A percentile compares a stretch with the other conserved stretches of the same genome.
Evolutionary conservation across 2,888 invertebrate species (phyloP).

Genomic region (Callinectes sapidus): DNA sequence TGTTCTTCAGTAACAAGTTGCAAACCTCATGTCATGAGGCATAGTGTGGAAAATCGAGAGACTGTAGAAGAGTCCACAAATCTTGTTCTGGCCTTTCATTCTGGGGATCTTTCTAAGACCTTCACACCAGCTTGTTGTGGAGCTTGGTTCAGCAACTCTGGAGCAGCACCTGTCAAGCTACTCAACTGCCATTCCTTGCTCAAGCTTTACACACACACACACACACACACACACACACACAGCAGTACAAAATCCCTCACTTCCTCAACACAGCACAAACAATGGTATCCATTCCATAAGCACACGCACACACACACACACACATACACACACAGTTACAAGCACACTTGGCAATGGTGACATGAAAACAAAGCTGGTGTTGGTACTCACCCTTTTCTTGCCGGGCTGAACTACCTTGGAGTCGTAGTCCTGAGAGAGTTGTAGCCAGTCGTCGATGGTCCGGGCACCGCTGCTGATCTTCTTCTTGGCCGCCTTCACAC

Average conservation of each 20-base stretch:
- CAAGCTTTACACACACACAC: too few relatives aligned
- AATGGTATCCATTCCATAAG: neutral
- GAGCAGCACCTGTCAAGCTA: too few relatives aligned
- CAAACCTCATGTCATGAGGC: too few relatives aligned
- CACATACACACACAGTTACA: neutral
- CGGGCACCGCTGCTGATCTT: constrained; percentile 80
- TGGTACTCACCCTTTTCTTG: constrained; percentile 89
- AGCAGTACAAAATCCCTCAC: neutral
- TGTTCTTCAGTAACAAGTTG: too few relatives aligned
- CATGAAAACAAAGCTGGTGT: neutral
- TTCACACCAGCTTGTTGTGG: too few relatives aligned
- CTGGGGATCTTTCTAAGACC: too few relatives aligned
- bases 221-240: neutral
- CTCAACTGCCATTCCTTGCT: too few relatives aligned
- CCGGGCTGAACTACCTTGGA: constrained; percentile 81
- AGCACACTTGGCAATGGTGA: neutral
- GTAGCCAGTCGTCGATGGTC: constrained; percentile 95
- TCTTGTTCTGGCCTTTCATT: too few relatives aligned
- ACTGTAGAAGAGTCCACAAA: too few relatives aligned
- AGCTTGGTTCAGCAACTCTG: too few relatives aligned
- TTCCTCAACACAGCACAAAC: neutral
- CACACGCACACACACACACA: neutral
- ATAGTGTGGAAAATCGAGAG: too few relatives aligned
- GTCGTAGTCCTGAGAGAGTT: constrained; percentile 80
- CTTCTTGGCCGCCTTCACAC: constrained; percentile 83